phyloP scores from a whole-genome alignment of 2,113 vertebrate genomes.

The Tor tambroides region DNA sequence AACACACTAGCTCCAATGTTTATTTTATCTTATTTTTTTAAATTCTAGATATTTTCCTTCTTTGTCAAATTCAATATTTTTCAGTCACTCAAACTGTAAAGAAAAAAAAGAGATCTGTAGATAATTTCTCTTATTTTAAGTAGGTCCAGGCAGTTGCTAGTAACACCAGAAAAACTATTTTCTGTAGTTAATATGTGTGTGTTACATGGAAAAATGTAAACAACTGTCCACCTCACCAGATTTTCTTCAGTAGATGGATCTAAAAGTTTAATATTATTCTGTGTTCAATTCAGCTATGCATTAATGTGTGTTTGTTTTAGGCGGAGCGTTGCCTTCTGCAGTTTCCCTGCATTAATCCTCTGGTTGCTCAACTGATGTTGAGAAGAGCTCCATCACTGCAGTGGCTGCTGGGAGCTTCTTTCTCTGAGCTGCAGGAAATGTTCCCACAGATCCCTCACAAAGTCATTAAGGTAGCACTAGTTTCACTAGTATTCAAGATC shows the following conservation, averaged over 20 bases:
- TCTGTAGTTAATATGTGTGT: neutral
- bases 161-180: neutral
- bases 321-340: conserved; percentile 80
- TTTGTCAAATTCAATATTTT: neutral
- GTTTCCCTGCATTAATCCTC: conserved; percentile 88
- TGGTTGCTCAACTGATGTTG: conserved; percentile 90
- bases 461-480: conserved; percentile 83
- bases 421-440: conserved; percentile 80
- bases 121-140: neutral
- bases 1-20: neutral
- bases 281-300: neutral
- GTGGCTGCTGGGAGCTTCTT: conserved; percentile 81
- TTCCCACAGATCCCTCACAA: conserved; percentile 87
- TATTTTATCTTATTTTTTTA: neutral
- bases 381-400: conserved; percentile 76
- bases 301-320: conserved; percentile 68
- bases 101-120: neutral
- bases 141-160: neutral
- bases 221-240: neutral
- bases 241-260: neutral
- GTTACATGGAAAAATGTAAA: neutral
- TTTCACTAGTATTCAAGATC: neutral
- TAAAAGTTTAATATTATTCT: neutral
- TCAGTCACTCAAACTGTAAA: neutral
- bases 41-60: neutral